Evolutionary conservation across 1,140 invertebrate genomes (phyloP), one percentile per base, ranked within the genome.

Genomic region (Habropoda laboriosa): DNA sequence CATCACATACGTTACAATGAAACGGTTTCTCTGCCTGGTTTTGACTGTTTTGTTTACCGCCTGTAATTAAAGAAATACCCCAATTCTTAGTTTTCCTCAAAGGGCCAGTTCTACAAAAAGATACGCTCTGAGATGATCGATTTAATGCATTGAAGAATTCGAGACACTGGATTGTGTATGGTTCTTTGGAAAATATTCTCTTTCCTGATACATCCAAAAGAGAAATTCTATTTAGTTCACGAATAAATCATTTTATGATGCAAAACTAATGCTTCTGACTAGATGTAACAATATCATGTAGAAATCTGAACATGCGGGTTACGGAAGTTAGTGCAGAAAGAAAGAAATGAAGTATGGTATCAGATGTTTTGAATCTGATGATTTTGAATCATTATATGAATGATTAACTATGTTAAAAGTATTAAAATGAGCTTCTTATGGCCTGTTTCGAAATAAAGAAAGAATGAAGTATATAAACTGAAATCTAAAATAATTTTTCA

Each of bases 1-100:
- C 96, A 67, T 97, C 97, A 86, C 97, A 97, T 79, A 97, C 96
- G 87, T 97, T 97, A 93, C 97, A 97, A 90, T 97, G 96, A 92
- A 97, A 97, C 24, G 96, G 96, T 92, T 97, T 97, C 81, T 96
- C 96, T 47, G 94, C 93, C 87, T 95, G 95, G 81, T 93, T 94
- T 80, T 94, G 94, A 90, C 92, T 93, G 88, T 93, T 93, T 88
- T 93, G 91, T 83, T 93, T 93, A 78, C 91, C 92, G 82, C 92
- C 92, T 93, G 87, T 75, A 93, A 92, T 88, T 75, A 82, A 86
- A 91, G 89, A 87, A 87, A 84, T 75, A 80, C 77, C 83, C 79
- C 79, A 84, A 78, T 82, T 79, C 86, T 90, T 90, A 91, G 87
- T 88, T 88, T 87, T 92, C 87, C 91, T 87, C 89, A 74, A 91